Conservation (phyloP, 2,113 vertebrate genomes). For the Calidris pygmaea region DNA sequence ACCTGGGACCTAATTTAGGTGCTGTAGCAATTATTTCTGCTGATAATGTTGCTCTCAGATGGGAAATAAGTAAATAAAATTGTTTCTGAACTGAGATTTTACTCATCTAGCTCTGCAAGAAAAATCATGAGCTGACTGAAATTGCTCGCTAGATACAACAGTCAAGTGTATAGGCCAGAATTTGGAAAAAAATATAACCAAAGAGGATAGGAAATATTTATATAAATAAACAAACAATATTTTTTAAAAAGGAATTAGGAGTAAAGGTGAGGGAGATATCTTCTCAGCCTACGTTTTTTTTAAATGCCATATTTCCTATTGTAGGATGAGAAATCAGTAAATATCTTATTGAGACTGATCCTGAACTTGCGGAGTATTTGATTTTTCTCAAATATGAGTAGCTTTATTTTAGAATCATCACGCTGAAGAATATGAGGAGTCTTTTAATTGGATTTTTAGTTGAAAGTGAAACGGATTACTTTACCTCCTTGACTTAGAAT, state of each 20-base stretch:
- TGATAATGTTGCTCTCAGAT: neutral
- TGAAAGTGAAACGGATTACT: neutral
- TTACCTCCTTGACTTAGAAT: neutral
- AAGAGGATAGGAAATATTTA: neutral
- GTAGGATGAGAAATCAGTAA: neutral
- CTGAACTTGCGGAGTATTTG: fast-evolving
- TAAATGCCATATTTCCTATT: neutral
- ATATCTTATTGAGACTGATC: neutral
- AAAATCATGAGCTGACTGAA: neutral
- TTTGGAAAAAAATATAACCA: too few species aligned
- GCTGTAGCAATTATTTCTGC: neutral
- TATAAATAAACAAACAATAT: neutral
- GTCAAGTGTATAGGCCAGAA: neutral
- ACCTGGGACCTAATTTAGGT: neutral
- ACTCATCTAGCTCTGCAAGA: neutral
- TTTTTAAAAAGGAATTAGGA: neutral
- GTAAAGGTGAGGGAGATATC: neutral
- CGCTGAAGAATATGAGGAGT: neutral
- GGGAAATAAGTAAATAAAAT: neutral
- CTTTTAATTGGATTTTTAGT: neutral
- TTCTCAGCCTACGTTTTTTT: neutral
- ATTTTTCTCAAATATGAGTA: neutral
- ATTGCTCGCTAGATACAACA: neutral
- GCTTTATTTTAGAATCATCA: neutral
- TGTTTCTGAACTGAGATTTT: neutral